Conservation (phyloP, 2,888 invertebrate genomes). For the Sicus ferrugineus region DNA sequence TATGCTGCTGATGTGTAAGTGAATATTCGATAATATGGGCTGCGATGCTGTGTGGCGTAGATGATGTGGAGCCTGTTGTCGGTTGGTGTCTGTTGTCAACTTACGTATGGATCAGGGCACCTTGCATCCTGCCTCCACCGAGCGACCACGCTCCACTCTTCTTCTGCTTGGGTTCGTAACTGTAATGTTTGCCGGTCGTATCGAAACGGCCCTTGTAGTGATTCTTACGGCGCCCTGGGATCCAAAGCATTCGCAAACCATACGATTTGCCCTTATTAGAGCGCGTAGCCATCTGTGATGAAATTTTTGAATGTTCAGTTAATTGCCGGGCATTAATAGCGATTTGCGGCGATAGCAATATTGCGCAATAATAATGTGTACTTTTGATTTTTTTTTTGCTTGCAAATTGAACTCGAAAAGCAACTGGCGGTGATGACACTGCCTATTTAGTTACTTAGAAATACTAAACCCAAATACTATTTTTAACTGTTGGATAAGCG, state of each 20-base stretch:
- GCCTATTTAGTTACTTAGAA: no score
- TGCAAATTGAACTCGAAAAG: no score
- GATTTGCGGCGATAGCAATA: background rate
- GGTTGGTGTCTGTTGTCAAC: slow-evolving; percentile 40
- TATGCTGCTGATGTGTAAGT: background rate
- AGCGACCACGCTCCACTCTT: slow-evolving; percentile 61
- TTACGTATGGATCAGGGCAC: slow-evolving; percentile 57
- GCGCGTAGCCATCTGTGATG: slow-evolving; percentile 55
- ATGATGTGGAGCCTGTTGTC: slow-evolving; percentile 2
- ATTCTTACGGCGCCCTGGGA: slow-evolving; percentile 59
- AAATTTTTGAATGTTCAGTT: background rate
- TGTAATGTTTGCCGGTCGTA: slow-evolving; percentile 55
- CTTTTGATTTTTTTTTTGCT: background rate
- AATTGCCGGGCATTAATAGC: background rate
- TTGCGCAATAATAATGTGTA: background rate
- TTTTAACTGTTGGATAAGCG: no score
- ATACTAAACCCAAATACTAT: no score
- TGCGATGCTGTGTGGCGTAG: background rate
- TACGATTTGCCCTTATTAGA: slow-evolving; percentile 54
- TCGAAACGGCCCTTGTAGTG: slow-evolving; percentile 59
- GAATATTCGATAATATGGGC: background rate
- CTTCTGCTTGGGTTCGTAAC: slow-evolving; percentile 49
- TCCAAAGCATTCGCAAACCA: slow-evolving; percentile 62
- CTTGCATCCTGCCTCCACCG: slow-evolving; percentile 60
- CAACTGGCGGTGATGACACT: no score